These are phyloP conservation scores for Manis javanica DNA, from an alignment of 2,797 vertebrate species.

Conservation along the genomic window DNA sequence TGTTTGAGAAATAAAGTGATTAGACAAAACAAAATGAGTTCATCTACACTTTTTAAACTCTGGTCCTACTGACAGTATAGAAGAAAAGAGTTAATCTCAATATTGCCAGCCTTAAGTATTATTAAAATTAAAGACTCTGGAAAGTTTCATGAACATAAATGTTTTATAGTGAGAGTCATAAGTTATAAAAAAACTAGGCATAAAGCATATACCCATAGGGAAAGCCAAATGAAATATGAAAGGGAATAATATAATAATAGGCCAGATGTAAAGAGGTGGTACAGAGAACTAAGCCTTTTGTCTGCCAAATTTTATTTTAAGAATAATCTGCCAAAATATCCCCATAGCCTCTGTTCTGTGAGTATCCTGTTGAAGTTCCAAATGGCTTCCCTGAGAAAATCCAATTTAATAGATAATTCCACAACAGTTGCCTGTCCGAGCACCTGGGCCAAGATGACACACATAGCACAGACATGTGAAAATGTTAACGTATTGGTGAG, in stretches of 20 bases:
- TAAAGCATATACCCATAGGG: constrained; percentile 43
- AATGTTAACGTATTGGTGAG: background rate
- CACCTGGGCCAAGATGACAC: background rate
- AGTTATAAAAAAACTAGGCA: constrained; percentile 47
- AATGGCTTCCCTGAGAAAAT: constrained; percentile 1
- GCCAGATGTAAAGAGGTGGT: background rate
- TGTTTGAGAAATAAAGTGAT: constrained; percentile 45
- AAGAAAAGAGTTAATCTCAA: constrained; percentile 52
- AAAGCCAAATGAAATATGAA: constrained; percentile 68
- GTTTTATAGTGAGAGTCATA: constrained; percentile 25
- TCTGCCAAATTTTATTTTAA: constrained; percentile 42
- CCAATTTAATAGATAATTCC: background rate
- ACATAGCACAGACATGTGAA: background rate
- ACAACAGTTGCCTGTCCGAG: background rate
- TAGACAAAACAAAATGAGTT: constrained; percentile 38
- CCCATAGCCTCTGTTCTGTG: background rate
- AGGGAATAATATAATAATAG: constrained; percentile 52
- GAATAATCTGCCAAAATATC: background rate
- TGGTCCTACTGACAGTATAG: background rate
- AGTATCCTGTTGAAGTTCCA: background rate
- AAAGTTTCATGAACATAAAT: constrained; percentile 54
- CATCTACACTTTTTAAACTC: constrained; percentile 23
- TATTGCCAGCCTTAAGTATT: constrained; percentile 31
- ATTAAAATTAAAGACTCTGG: constrained; percentile 47
- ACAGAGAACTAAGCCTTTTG: background rate